These are phyloP conservation scores for Laspeyria flexula DNA, from an alignment of 2,888 invertebrate genomes.

Conservation along the genomic window DNA sequence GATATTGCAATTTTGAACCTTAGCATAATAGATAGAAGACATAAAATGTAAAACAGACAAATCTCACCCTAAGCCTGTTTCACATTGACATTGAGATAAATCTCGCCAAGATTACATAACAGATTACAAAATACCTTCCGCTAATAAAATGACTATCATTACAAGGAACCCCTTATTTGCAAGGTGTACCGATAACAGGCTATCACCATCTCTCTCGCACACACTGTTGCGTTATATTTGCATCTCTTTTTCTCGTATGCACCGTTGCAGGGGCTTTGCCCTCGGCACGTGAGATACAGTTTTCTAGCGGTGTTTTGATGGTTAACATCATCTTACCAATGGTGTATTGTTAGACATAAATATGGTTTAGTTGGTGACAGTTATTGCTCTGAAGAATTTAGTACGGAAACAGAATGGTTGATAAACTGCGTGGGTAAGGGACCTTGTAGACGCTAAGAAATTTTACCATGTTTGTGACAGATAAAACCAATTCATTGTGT, in stretches of 20 bases:
- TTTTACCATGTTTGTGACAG: no score
- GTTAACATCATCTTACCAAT: constrained; percentile 26
- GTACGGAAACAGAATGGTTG: background rate
- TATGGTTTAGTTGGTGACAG: constrained; percentile 1
- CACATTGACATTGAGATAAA: no score
- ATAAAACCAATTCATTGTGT: no score
- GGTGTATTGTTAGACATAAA: constrained; percentile 11
- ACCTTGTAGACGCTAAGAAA: no score
- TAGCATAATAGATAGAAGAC: background rate
- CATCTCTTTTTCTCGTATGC: constrained; percentile 36
- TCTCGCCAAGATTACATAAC: background rate
- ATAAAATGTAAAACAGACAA: background rate
- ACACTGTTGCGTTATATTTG: constrained; percentile 2
- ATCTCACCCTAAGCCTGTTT: no score
- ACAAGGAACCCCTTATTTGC: constrained; percentile 19
- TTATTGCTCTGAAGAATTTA: background rate
- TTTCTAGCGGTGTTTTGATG: constrained; percentile 38
- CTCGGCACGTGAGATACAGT: constrained; percentile 56
- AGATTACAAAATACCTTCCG: background rate
- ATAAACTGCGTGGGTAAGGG: no score
- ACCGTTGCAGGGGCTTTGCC: constrained; percentile 62
- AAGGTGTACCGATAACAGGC: constrained; percentile 35
- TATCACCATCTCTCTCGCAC: constrained; percentile 30
- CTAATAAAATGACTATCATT: constrained; percentile 9
- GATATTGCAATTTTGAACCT: no score